A percentile compares a stretch with the other conserved stretches of the same genome.
phyloP scores from a whole-genome alignment of 2,888 invertebrate genomes.

The Drosophila silvestris region DNA sequence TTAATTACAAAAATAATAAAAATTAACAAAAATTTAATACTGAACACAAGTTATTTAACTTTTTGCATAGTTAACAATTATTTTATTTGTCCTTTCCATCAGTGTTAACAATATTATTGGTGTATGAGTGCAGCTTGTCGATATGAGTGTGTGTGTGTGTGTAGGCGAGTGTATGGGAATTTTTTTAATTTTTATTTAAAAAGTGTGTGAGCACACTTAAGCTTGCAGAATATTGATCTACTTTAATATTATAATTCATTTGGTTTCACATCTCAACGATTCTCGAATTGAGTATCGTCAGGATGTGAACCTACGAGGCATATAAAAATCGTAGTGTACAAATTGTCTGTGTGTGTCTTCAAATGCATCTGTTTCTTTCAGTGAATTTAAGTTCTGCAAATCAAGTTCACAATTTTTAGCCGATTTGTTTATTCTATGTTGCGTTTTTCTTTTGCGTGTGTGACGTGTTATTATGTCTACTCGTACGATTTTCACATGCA shows the following conservation, averaged over 20 bases:
- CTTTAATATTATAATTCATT: neutral
- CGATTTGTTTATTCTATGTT: constrained; percentile 47
- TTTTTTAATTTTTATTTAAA: neutral
- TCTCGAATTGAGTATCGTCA: neutral
- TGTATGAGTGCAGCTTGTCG: constrained; percentile 24
- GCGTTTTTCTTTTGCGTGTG: neutral
- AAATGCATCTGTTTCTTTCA: constrained; percentile 1
- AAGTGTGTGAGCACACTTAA: constrained; percentile 15
- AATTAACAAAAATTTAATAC: constrained; percentile 75
- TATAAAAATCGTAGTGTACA: constrained; percentile 48
- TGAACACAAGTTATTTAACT: constrained; percentile 79
- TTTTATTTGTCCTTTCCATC: constrained; percentile 20
- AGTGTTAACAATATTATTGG: constrained; percentile 35
- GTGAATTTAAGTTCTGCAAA: neutral
- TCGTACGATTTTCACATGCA: constrained; percentile 65
- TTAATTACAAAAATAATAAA: constrained; percentile 25
- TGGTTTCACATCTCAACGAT: neutral
- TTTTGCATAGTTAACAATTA: constrained; percentile 32
- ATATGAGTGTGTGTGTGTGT: constrained; percentile 11
- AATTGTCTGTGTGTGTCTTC: neutral
- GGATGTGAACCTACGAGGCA: constrained; percentile 30
- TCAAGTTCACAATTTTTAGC: constrained; percentile 6
- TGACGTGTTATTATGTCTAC: constrained; percentile 15
- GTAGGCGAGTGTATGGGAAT: neutral
- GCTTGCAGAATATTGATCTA: neutral